phyloP scores from a whole-genome alignment of 2,113 vertebrate genomes.

The Leptodactylus fuscus region DNA sequence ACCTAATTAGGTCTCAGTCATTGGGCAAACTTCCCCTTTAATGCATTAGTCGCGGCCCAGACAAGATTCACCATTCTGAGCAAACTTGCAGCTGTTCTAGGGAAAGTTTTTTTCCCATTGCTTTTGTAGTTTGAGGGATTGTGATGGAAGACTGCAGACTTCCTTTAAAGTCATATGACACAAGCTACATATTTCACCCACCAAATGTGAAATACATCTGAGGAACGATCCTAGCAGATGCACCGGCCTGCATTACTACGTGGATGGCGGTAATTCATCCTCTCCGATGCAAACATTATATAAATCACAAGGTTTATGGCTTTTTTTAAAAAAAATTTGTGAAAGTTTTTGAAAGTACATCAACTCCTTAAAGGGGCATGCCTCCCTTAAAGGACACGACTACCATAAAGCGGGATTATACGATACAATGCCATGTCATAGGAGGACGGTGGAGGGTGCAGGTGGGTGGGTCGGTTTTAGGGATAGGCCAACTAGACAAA shows the following conservation, averaged over 20 bases:
- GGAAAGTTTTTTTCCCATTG: conserved; percentile 43
- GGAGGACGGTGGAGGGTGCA: too few relatives aligned
- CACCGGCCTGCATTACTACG: not conserved
- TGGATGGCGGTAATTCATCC: conserved; percentile 4
- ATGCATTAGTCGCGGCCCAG: conserved; percentile 72
- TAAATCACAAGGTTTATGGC: conserved; percentile 12
- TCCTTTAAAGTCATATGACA: conserved; percentile 44
- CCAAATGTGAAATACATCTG: conserved; percentile 54
- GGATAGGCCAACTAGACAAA: too few relatives aligned
- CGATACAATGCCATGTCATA: too few relatives aligned
- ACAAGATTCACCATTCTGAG: conserved; percentile 68
- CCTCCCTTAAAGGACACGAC: too few relatives aligned
- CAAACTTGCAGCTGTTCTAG: conserved; percentile 63
- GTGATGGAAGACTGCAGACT: conserved; percentile 33
- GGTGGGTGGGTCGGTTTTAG: too few relatives aligned
- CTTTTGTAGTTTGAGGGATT: conserved; percentile 46
- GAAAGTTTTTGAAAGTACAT: not conserved
- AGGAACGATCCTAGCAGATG: conserved; percentile 41
- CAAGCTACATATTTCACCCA: conserved; percentile 36
- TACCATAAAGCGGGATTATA: not conserved
- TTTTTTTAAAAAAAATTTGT: not conserved
- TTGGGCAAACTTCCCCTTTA: conserved; percentile 39
- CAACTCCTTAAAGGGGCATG: not conserved
- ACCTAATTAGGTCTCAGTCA: not conserved
- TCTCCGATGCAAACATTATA: not conserved